These are phyloP conservation scores for Odobenus rosmarus DNA, from an alignment of 2,113 vertebrate species.

Conservation along the genomic window DNA sequence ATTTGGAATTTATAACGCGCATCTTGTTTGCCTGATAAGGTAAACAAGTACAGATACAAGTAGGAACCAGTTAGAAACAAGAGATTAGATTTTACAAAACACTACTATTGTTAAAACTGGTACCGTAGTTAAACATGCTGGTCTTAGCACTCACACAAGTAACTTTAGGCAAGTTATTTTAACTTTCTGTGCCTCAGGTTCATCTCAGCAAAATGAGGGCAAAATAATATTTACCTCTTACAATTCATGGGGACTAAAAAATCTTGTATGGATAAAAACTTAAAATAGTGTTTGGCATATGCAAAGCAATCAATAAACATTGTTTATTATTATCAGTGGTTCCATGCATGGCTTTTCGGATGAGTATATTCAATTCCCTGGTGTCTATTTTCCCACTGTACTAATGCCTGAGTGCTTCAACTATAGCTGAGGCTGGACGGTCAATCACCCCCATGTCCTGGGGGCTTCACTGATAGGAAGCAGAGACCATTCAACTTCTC, in stretches of 20 bases:
- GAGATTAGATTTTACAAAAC: neutral
- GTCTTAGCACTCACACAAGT: neutral
- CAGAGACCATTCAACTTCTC: neutral
- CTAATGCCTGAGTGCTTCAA: neutral
- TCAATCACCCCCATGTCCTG: neutral
- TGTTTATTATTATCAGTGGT: neutral
- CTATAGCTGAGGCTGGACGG: neutral
- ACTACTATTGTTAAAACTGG: neutral
- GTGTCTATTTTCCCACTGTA: neutral
- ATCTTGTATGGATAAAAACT: neutral
- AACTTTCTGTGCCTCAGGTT: neutral
- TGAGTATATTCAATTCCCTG: neutral
- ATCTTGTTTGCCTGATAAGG: neutral
- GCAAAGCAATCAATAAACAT: neutral
- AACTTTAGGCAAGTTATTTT: neutral
- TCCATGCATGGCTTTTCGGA: neutral
- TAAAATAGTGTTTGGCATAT: neutral
- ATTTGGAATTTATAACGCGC: neutral
- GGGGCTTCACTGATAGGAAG: neutral
- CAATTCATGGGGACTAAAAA: neutral
- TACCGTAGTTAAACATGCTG: neutral
- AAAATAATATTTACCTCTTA: neutral
- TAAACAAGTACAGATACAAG: neutral
- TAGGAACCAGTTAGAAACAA: neutral
- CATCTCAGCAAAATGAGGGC: neutral